A percentile compares a stretch with the other conserved stretches of the same genome.
These are phyloP conservation scores for Agrotis segetum DNA, from an alignment of 2,888 invertebrate genomes.

Conservation along the genomic window DNA sequence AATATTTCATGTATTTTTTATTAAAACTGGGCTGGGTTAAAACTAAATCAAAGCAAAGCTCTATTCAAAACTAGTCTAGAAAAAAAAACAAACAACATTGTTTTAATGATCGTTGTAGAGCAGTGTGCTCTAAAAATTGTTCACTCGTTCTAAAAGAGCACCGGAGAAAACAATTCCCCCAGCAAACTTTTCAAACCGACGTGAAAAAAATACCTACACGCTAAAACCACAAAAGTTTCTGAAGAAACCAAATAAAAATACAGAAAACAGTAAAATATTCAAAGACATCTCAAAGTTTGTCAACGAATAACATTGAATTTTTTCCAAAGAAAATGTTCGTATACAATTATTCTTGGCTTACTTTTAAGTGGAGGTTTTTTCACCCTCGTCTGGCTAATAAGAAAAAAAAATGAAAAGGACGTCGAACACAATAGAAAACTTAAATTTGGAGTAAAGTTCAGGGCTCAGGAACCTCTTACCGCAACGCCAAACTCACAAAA, in stretches of 20 bases:
- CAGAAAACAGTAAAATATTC: constrained; percentile 33
- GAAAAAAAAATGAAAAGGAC: constrained; percentile 51
- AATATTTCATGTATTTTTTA: not conserved
- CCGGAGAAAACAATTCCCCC: constrained; percentile 27
- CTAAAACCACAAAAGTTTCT: constrained; percentile 1
- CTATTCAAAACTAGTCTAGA: constrained; percentile 21
- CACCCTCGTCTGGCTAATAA: constrained; percentile 32
- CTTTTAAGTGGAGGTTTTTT: constrained; percentile 33
- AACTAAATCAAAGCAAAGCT: constrained; percentile 56
- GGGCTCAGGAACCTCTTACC: constrained; percentile 65
- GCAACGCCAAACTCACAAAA: constrained; percentile 66
- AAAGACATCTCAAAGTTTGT: constrained; percentile 45
- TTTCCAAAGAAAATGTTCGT: constrained; percentile 15
- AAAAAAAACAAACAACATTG: constrained; percentile 53
- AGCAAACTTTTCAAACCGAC: constrained; percentile 27
- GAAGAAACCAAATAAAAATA: constrained; percentile 19
- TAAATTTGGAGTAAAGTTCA: constrained; percentile 61
- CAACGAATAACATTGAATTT: constrained; percentile 26
- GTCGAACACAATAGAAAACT: constrained; percentile 58
- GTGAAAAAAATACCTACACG: not conserved
- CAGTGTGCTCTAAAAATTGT: constrained; percentile 53
- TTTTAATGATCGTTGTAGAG: constrained; percentile 52
- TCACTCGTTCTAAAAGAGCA: constrained; percentile 32
- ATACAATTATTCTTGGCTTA: constrained; percentile 39
- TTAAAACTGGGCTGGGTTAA: constrained; percentile 14